Percentiles rank a stretch among this genome's conserved stretches.
phyloP scores from a whole-genome alignment of 2,113 vertebrate genomes.

The Casuarius casuarius region DNA sequence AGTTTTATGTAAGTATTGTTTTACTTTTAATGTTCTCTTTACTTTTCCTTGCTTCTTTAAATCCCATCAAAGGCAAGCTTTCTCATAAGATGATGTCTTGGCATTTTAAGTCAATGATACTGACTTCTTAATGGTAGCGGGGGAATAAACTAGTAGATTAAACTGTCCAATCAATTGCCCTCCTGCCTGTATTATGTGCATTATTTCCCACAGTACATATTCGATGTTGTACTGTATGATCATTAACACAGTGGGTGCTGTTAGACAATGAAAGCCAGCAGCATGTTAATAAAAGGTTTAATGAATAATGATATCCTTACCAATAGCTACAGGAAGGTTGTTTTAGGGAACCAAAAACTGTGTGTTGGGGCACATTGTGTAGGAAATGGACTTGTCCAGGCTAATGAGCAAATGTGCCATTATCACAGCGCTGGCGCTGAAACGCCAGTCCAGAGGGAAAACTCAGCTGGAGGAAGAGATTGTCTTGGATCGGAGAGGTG shows the following conservation, averaged over 20 bases:
- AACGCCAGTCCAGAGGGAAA: rapidly evolving
- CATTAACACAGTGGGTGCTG: slow-evolving; percentile 18
- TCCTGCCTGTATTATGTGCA: neutral
- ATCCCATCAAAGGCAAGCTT: neutral
- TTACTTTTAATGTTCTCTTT: neutral
- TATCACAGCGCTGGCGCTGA: neutral
- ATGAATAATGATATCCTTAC: neutral
- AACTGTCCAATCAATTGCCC: slow-evolving; percentile 9
- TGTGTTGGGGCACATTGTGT: neutral
- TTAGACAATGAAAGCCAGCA: slow-evolving; percentile 29
- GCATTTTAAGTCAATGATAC: neutral
- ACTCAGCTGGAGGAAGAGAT: neutral
- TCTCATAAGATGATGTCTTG: neutral
- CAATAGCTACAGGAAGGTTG: neutral
- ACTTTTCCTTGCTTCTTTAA: neutral
- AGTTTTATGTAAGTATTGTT: neutral
- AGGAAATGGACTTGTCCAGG: neutral
- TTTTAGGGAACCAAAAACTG: neutral
- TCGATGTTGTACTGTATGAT: neutral
- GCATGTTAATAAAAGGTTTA: slow-evolving; percentile 26
- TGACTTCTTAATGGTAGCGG: neutral
- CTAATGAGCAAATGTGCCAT: neutral
- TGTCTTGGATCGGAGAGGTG: neutral
- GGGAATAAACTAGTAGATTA: slow-evolving; percentile 12
- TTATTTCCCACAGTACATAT: neutral